These are phyloP conservation scores for Neoaliturus tenellus DNA, from an alignment of 2,888 invertebrate species.

Conservation along the genomic window DNA sequence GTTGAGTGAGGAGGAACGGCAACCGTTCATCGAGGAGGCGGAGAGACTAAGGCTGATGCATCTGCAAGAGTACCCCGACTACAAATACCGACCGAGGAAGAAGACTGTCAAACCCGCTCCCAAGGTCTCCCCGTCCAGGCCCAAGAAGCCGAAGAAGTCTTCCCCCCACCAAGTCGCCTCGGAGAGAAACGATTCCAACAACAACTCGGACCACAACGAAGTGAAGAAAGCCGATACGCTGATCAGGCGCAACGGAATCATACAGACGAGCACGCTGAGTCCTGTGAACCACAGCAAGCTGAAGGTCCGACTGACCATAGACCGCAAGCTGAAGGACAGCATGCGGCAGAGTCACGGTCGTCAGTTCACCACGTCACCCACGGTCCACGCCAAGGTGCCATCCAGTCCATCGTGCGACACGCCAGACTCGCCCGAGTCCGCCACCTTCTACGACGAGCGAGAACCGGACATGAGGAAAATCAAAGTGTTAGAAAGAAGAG, in stretches of 20 bases:
- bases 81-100: constrained; percentile 96
- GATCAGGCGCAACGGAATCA: constrained; percentile 62
- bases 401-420: constrained; percentile 84
- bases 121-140: constrained; percentile 74
- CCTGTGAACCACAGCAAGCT: constrained; percentile 69
- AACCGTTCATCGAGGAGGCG: constrained; percentile 95
- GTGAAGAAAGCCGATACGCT: constrained; percentile 54
- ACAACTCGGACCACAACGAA: constrained; percentile 69
- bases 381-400: constrained; percentile 82
- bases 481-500: constrained; percentile 52
- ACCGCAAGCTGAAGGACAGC: constrained; percentile 72
- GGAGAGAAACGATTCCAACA: constrained; percentile 74
- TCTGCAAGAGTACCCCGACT: constrained; percentile 97
- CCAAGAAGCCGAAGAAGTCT: constrained; percentile 77
- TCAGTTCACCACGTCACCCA: constrained; percentile 75
- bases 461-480: constrained; percentile 54
- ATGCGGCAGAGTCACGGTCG: constrained; percentile 64
- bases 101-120: constrained; percentile 86
- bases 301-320: constrained; percentile 77
- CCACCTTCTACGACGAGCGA: constrained; percentile 85
- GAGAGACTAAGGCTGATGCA: constrained; percentile 94
- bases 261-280: constrained; percentile 62
- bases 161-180: constrained; percentile 68
- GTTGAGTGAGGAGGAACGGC: constrained; percentile 85
- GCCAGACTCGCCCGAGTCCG: constrained; percentile 92